phyloP scores from a whole-genome alignment of 1,140 invertebrate genomes.

The Anoplolepis gracilipes region DNA sequence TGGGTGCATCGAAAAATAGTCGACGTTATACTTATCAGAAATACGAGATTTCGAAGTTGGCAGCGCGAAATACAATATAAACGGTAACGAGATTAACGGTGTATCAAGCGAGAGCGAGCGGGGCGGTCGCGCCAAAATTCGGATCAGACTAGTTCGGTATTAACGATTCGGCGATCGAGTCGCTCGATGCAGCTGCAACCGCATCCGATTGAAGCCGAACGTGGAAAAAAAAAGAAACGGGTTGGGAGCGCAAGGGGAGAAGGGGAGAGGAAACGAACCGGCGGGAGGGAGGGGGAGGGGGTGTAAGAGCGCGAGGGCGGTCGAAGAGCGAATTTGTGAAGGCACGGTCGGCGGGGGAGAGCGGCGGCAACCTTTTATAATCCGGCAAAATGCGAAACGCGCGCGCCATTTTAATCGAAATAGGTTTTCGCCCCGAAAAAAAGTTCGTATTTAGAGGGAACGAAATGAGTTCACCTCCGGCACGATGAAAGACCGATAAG shows the following conservation, averaged over 20 bases:
- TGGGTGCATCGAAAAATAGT: constrained; percentile 36
- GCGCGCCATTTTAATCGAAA: constrained; percentile 85
- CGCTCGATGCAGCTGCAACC: constrained; percentile 64
- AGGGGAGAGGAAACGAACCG: constrained; percentile 15
- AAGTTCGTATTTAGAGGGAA: constrained; percentile 86
- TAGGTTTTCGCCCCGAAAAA: constrained; percentile 85
- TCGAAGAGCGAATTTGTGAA: constrained; percentile 68
- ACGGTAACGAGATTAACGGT: constrained; percentile 61
- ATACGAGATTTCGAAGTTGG: constrained; percentile 61
- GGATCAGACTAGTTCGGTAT: constrained; percentile 60
- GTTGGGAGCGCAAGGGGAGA: neutral
- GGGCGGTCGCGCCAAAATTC: constrained; percentile 63
- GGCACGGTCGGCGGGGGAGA: constrained; percentile 9
- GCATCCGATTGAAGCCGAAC: constrained; percentile 70
- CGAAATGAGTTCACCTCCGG: constrained; percentile 85
- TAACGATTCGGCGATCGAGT: constrained; percentile 61
- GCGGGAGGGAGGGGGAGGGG: neutral
- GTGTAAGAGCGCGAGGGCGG: constrained; percentile 58
- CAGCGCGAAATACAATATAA: constrained; percentile 62
- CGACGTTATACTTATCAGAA: constrained; percentile 58
- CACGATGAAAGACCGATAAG: constrained; percentile 86
- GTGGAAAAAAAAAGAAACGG: constrained; percentile 58
- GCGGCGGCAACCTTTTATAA: constrained; percentile 79
- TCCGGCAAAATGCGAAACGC: constrained; percentile 80
- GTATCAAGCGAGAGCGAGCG: constrained; percentile 47